A percentile compares a stretch with the other conserved stretches of the same genome.
phyloP scores from a whole-genome alignment of 2,113 vertebrate genomes.

The Rallus limicola region DNA sequence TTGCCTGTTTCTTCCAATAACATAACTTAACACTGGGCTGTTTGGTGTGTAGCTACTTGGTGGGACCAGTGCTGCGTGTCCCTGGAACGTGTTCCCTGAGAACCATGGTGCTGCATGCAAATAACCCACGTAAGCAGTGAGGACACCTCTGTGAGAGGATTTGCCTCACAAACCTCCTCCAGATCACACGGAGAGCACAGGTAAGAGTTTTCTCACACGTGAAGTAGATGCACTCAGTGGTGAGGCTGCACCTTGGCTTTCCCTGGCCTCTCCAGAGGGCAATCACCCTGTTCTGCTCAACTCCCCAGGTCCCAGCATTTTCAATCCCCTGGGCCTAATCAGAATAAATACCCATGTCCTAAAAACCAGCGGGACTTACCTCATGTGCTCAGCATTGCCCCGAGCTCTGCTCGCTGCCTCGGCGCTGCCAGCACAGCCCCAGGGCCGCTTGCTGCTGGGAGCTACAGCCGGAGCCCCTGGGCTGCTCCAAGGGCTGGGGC shows the following conservation, averaged over 20 bases:
- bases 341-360: neutral
- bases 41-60: neutral
- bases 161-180: neutral
- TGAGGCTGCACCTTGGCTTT: neutral
- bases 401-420: neutral
- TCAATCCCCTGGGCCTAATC: neutral
- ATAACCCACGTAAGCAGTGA: neutral
- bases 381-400: neutral
- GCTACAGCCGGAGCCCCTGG: neutral
- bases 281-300: accelerated
- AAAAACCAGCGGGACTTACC: neutral
- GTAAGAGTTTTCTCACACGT: neutral
- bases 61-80: accelerated
- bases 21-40: neutral
- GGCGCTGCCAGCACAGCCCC: accelerated
- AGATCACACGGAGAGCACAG: neutral
- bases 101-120: neutral
- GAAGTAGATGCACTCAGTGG: neutral
- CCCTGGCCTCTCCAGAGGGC: neutral
- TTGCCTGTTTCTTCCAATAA: neutral
- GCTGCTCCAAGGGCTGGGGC: neutral
- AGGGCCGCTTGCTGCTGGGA: neutral
- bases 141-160: no score
- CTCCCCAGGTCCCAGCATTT: neutral
- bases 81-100: accelerated